phyloP scores from a whole-genome alignment of 2,113 vertebrate genomes.

The Poeciliopsis occidentalis region DNA sequence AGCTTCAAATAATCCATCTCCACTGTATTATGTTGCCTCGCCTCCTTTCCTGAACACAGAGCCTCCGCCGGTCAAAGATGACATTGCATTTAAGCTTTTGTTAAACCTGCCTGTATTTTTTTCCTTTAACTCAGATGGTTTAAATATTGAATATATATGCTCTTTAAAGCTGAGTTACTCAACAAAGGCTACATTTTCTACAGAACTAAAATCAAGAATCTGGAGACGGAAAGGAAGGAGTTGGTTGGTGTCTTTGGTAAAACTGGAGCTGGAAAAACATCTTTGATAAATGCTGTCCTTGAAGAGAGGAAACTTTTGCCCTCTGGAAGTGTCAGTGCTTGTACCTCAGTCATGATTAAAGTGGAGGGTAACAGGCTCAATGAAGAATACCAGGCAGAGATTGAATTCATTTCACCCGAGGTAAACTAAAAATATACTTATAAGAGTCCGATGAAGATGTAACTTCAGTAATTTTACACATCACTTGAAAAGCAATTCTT shows the following conservation, averaged over 20 bases:
- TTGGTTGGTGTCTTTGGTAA: slow-evolving; percentile 67
- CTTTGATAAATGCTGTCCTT: slow-evolving; percentile 65
- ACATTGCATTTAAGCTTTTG: background rate
- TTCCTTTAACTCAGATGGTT: too few species aligned
- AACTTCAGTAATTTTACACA: background rate
- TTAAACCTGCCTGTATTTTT: too few species aligned
- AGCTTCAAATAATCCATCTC: too few species aligned
- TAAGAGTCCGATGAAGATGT: background rate
- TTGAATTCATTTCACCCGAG: slow-evolving; percentile 61
- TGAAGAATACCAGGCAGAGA: slow-evolving; percentile 51
- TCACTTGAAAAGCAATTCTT: background rate
- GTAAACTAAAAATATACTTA: slow-evolving; percentile 25
- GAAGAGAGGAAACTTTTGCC: slow-evolving; percentile 48
- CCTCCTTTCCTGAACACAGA: too few species aligned
- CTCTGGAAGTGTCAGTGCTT: slow-evolving; percentile 49
- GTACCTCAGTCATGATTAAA: slow-evolving; percentile 66
- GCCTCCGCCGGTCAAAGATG: too few species aligned
- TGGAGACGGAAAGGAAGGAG: slow-evolving; percentile 45
- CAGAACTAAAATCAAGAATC: slow-evolving; percentile 21
- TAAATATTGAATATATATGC: slow-evolving; percentile 20
- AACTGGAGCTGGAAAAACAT: slow-evolving; percentile 69
- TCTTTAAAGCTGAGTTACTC: background rate
- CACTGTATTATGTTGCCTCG: too few species aligned
- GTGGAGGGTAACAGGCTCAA: slow-evolving; percentile 48
- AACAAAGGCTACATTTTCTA: background rate